These are phyloP conservation scores for Boleophthalmus pectinirostris DNA, from an alignment of 2,113 vertebrate species.

Conservation along the genomic window DNA sequence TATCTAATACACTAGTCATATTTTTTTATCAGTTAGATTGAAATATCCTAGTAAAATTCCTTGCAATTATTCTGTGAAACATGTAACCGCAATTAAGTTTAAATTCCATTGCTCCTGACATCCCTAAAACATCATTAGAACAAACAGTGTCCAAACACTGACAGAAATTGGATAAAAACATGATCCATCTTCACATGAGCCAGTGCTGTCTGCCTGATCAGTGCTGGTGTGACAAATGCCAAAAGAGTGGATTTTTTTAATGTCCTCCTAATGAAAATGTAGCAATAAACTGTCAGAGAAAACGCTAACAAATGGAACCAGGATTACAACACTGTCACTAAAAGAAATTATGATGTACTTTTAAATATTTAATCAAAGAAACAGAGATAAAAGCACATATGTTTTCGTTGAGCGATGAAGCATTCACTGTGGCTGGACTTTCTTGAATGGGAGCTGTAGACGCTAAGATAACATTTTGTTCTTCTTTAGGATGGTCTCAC, in stretches of 20 bases:
- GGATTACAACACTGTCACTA: constrained; percentile 3
- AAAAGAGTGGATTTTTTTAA: constrained; percentile 6
- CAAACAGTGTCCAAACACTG: constrained; percentile 13
- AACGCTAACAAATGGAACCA: background rate
- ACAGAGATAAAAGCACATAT: constrained; percentile 24
- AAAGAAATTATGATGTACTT: background rate
- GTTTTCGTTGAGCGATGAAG: background rate
- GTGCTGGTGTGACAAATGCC: constrained; percentile 1
- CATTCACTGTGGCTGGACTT: background rate
- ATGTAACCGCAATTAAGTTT: background rate
- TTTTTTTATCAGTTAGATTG: background rate
- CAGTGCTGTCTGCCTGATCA: constrained; percentile 16
- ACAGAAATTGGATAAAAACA: constrained; percentile 8
- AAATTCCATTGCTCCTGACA: background rate
- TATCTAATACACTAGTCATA: background rate
- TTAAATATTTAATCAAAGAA: background rate
- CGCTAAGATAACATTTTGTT: constrained; percentile 12
- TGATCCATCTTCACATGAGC: constrained; percentile 14
- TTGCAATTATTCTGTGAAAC: background rate
- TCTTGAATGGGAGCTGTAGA: background rate
- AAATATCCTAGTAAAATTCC: too few species aligned
- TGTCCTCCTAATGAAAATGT: constrained; percentile 7
- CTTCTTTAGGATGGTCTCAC: background rate
- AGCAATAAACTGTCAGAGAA: constrained; percentile 4
- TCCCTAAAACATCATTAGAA: constrained; percentile 9